Conservation (phyloP, 64 coral and sea anemone genomes). For the Dendronephthya gigantea region DNA sequence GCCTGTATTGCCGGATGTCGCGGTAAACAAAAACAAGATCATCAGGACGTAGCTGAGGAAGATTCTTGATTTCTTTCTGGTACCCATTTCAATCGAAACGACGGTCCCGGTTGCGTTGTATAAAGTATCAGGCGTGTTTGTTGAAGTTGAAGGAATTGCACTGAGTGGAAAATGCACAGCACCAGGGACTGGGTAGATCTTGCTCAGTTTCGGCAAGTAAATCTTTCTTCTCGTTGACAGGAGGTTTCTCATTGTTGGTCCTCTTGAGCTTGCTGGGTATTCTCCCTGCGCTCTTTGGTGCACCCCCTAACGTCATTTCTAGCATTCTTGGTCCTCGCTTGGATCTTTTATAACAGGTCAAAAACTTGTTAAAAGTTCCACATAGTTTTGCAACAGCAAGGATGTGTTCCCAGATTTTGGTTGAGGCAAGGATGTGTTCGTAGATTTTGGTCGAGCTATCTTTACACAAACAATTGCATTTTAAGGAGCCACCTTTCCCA, state of each 20-base stretch:
- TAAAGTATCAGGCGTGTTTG: not conserved
- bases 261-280: not conserved
- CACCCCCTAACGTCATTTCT: not conserved
- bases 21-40: not conserved
- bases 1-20: not conserved
- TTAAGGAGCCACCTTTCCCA: not conserved
- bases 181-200: not conserved
- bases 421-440: not conserved
- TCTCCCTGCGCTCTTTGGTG: not conserved
- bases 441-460: too few species aligned
- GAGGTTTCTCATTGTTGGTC: not conserved
- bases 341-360: not conserved
- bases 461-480: not conserved
- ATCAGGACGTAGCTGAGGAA: too few species aligned
- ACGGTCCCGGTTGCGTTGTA: not conserved
- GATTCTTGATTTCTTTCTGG: too few species aligned
- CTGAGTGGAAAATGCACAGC: not conserved
- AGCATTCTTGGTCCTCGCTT: not conserved
- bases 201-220: not conserved
- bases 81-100: not conserved
- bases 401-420: not conserved
- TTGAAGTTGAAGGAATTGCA: not conserved
- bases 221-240: not conserved
- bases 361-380: not conserved
- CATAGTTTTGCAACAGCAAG: not conserved